A percentile compares a stretch with the other conserved stretches of the same genome.
These are phyloP conservation scores for Rallus crepitans DNA, from an alignment of 2,797 vertebrate species.

Conservation along the genomic window DNA sequence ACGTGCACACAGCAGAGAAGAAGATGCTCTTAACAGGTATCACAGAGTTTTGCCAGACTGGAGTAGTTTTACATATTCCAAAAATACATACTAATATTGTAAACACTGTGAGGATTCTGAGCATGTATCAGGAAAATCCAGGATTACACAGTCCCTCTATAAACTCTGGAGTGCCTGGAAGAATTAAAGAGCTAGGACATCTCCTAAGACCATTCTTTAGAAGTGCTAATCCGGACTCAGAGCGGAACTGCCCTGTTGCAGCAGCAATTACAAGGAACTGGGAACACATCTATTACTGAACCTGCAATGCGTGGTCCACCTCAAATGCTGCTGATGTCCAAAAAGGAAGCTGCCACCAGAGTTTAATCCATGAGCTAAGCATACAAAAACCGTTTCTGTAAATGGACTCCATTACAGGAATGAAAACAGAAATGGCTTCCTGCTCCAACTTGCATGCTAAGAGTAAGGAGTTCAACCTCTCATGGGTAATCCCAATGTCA, in stretches of 20 bases:
- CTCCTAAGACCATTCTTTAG: not conserved
- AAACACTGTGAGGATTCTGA: not conserved
- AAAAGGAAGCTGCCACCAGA: not conserved
- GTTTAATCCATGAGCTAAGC: not conserved
- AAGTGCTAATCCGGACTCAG: not conserved
- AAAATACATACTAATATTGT: not conserved
- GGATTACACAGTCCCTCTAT: not conserved
- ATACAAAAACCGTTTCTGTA: not conserved
- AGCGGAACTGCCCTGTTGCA: not conserved
- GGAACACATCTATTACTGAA: not conserved
- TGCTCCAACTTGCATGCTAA: not conserved
- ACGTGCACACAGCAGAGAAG: not conserved
- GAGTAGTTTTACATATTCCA: not conserved
- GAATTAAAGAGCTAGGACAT: not conserved
- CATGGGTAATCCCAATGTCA: not conserved
- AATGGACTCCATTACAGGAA: not conserved
- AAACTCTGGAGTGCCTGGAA: not conserved
- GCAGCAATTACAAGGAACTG: not conserved
- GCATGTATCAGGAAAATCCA: not conserved
- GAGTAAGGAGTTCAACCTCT: not conserved
- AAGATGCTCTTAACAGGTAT: not conserved
- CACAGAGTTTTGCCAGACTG: not conserved
- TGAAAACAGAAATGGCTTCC: not conserved
- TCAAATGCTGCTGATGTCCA: not conserved
- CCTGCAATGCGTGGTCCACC: not conserved